These are phyloP conservation scores for Pseudomyrmex concolor DNA, from an alignment of 1,140 invertebrate species.

Conservation along the genomic window DNA sequence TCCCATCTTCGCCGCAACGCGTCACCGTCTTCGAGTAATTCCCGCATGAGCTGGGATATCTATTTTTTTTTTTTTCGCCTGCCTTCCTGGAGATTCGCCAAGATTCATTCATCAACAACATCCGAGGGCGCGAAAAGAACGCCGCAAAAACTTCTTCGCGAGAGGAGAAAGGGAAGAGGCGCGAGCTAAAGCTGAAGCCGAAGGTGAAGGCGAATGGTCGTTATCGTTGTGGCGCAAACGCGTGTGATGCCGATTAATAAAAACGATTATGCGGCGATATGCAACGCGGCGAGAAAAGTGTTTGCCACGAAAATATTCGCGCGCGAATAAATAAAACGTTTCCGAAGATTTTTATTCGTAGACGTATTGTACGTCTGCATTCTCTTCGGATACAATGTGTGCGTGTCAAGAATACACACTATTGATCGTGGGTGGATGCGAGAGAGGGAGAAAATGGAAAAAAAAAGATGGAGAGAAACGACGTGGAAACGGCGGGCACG, in stretches of 20 bases:
- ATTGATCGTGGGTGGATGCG: constrained; percentile 80
- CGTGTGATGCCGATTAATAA: constrained; percentile 36
- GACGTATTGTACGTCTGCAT: constrained; percentile 39
- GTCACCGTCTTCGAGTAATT: constrained; percentile 75
- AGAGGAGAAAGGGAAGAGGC: constrained; percentile 61
- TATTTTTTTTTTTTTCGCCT: constrained; percentile 73
- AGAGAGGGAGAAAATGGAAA: constrained; percentile 75
- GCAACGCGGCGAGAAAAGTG: constrained; percentile 17
- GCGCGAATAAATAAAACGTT: background rate
- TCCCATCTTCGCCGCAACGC: constrained; percentile 35
- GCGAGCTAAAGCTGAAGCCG: constrained; percentile 52
- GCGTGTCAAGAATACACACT: constrained; percentile 81
- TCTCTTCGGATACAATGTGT: constrained; percentile 77
- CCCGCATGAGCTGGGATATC: constrained; percentile 67
- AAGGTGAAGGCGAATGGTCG: constrained; percentile 64
- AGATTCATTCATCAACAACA: constrained; percentile 75
- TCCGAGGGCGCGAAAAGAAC: constrained; percentile 72
- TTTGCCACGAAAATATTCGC: background rate
- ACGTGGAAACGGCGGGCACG: constrained; percentile 42
- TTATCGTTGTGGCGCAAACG: constrained; percentile 60
- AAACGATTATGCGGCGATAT: constrained; percentile 67
- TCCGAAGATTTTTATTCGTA: background rate
- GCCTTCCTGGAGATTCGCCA: constrained; percentile 71
- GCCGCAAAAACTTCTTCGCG: constrained; percentile 65
- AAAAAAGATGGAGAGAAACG: constrained; percentile 59